These are phyloP conservation scores for Eupithecia dodoneata DNA, from an alignment of 2,888 invertebrate species.

Conservation along the genomic window DNA sequence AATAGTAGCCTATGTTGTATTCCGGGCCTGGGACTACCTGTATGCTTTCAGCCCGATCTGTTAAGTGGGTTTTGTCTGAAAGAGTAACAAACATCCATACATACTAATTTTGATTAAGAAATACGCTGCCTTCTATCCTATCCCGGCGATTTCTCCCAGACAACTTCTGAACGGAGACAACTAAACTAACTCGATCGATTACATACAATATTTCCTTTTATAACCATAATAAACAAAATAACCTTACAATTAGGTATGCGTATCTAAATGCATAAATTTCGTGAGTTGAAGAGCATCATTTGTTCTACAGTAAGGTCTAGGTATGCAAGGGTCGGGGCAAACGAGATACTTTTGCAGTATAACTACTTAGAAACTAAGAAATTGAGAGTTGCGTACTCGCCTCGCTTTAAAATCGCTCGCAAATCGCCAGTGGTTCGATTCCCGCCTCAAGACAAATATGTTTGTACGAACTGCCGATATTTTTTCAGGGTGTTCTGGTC, in stretches of 20 bases:
- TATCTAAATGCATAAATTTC: slow-evolving; percentile 25
- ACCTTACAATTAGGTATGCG: slow-evolving; percentile 8
- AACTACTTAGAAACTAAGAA: neutral
- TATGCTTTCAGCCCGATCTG: too few relatives aligned
- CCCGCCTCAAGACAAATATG: too few relatives aligned
- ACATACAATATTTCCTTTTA: neutral
- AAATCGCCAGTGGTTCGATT: too few relatives aligned
- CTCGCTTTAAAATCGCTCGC: too few relatives aligned
- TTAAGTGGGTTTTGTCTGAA: too few relatives aligned
- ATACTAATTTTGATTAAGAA: neutral
- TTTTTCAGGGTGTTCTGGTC: too few relatives aligned
- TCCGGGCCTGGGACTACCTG: too few relatives aligned
- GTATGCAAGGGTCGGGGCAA: neutral
- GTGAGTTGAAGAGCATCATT: slow-evolving; percentile 14
- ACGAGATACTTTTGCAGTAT: neutral
- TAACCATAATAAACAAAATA: slow-evolving; percentile 10
- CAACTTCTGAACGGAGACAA: neutral
- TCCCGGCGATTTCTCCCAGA: too few relatives aligned
- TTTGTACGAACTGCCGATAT: too few relatives aligned
- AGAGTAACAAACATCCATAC: too few relatives aligned
- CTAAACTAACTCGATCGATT: neutral
- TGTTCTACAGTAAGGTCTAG: slow-evolving; percentile 21
- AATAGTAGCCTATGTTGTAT: too few relatives aligned
- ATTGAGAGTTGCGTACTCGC: too few relatives aligned
- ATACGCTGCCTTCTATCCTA: neutral